These are phyloP conservation scores for Larimichthys polyactis DNA, from an alignment of 2,113 vertebrate genomes.

Conservation along the genomic window DNA sequence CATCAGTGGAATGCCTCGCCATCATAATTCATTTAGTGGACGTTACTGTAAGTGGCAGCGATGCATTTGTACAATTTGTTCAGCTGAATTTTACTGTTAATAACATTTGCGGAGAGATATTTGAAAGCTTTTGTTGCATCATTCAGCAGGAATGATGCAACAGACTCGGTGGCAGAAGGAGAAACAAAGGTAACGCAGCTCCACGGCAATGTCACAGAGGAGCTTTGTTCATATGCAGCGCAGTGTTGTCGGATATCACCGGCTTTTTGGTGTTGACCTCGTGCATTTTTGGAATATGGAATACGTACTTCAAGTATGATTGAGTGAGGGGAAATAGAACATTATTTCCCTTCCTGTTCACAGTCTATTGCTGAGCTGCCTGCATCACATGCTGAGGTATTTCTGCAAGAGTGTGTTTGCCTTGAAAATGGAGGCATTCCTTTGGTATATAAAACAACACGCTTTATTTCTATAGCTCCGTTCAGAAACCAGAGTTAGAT, in stretches of 20 bases:
- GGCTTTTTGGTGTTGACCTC: slow-evolving; percentile 37
- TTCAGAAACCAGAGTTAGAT: too few relatives aligned
- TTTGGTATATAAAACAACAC: not conserved
- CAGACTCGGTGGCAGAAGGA: slow-evolving; percentile 1
- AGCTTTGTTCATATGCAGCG: slow-evolving; percentile 19
- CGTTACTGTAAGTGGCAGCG: slow-evolving; percentile 30
- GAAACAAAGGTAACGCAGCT: slow-evolving; percentile 6
- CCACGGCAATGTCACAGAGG: slow-evolving; percentile 3
- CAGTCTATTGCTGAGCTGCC: not conserved
- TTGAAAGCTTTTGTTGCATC: slow-evolving; percentile 35
- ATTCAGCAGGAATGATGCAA: slow-evolving; percentile 31
- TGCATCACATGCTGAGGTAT: slow-evolving; percentile 18
- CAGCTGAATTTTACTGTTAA: slow-evolving; percentile 46
- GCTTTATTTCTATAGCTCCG: too few relatives aligned
- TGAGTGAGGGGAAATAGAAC: slow-evolving; percentile 1
- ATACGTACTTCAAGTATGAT: slow-evolving; percentile 23
- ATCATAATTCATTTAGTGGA: slow-evolving; percentile 68
- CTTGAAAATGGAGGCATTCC: slow-evolving; percentile 4
- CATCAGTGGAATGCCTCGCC: slow-evolving; percentile 58
- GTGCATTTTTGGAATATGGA: slow-evolving; percentile 8
- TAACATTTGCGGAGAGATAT: slow-evolving; percentile 37
- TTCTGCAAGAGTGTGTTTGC: not conserved
- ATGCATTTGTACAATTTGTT: slow-evolving; percentile 55
- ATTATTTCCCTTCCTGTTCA: not conserved
- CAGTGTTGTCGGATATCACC: slow-evolving; percentile 4